Percentiles rank a stretch among this genome's conserved stretches.
Evolutionary conservation across 2,888 invertebrate genomes (phyloP).

Genomic region (Tetranychus truncatus): DNA sequence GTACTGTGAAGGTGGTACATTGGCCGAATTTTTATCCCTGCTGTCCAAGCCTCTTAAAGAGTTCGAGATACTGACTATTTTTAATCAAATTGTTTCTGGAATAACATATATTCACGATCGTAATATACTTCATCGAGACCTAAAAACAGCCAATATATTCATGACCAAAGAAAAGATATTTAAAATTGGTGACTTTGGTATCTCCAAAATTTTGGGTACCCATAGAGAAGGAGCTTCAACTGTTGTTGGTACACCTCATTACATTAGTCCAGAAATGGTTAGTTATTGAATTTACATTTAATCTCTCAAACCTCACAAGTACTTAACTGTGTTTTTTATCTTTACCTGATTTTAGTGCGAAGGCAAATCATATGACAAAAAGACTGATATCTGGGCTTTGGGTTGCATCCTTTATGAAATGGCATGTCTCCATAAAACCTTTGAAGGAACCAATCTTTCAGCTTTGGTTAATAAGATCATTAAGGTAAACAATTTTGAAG

Average conservation of each 20-base stretch:
- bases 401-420: conserved; percentile 59
- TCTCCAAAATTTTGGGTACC: conserved; percentile 52
- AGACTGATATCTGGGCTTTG: conserved; percentile 58
- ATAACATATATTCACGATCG: conserved; percentile 51
- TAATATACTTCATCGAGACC: conserved; percentile 44
- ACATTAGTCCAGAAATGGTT: conserved; percentile 55
- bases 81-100: conserved; percentile 49
- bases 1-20: conserved; percentile 52
- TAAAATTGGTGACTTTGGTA: conserved; percentile 56
- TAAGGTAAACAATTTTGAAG: conserved; percentile 35
- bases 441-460: conserved; percentile 52
- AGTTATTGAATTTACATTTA: conserved; percentile 26
- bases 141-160: conserved; percentile 56
- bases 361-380: conserved; percentile 53
- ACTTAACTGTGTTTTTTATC: conserved; percentile 6
- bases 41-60: conserved; percentile 42
- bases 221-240: conserved; percentile 45
- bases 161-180: conserved; percentile 46
- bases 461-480: conserved; percentile 51
- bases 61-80: conserved; percentile 43
- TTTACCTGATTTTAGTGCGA: conserved; percentile 42
- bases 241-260: conserved; percentile 52
- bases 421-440: conserved; percentile 49
- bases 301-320: not conserved
- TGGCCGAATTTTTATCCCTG: conserved; percentile 45